Evolutionary conservation across 2,888 invertebrate species (phyloP), one percentile per base, ranked within the genome.

Genomic region (Drosophila kanekoi): DNA sequence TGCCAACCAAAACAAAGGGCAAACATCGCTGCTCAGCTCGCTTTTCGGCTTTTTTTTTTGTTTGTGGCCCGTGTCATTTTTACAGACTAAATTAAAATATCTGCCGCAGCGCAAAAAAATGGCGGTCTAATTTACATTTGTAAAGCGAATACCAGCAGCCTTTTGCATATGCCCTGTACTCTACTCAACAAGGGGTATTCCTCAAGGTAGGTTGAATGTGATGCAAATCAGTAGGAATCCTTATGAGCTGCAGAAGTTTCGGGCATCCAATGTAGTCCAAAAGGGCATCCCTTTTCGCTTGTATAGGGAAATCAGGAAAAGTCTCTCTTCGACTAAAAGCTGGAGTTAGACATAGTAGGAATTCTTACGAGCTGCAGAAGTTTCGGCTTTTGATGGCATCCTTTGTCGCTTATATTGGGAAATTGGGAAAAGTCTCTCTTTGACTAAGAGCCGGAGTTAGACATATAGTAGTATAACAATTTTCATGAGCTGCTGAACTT

Each of bases 61-160:
- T 84, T 82, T 87, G 86, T 71, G 89, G 89, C 87, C 28, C 79
- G 87, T 89, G 87, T 89, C 87, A 88, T 90, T 90, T 87, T 89
- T 77, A 80, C 89, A 79, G 89, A 85, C 87, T 83, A 90, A 90
- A 88, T 90, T 90, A 87, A 88, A 88, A 90, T 88, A 85, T 85
- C 76, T 87, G 79, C 66, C 68, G 64, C 60, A 60, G 74, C 74
- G 65, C 71, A 73, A 80, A 77, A 77, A 82, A 79, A 77, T 75
- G 74, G 78, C 73, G 78, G 86, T 87, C 89, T 90, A 87, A 89
- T 90, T 90, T 90, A 89, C 88, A 90, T 90, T 89, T 85, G 86
- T 81, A 79, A 80, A 82, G 87, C 79, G 79, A 77, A 79, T 85
- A 70, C 78, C 82, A 85, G 70, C 73, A 75, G 80, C 70, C 80